These are phyloP conservation scores for Sabatieria punctata DNA, from an alignment of 2,888 invertebrate species.

Conservation along the genomic window DNA sequence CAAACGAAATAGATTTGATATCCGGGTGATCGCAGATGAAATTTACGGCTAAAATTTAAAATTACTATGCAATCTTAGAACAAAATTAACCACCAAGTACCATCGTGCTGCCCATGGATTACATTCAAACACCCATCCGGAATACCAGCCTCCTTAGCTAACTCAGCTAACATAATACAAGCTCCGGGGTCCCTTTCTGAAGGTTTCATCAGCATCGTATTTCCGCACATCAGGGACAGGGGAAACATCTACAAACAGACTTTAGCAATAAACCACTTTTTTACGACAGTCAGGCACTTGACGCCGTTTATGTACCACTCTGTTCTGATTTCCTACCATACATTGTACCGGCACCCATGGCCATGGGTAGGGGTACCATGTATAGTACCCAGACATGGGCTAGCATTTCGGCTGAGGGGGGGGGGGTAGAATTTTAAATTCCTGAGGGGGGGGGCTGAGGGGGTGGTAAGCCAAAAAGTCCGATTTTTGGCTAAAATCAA, in stretches of 20 bases:
- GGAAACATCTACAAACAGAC: slow-evolving; percentile 42
- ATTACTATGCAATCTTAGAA: background rate
- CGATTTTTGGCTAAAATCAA: too few relatives aligned
- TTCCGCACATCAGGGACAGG: slow-evolving; percentile 61
- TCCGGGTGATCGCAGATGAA: slow-evolving; percentile 92
- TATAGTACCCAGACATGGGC: too few relatives aligned
- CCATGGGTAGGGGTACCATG: too few relatives aligned
- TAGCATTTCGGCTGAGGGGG: too few relatives aligned
- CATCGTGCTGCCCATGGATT: slow-evolving; percentile 79
- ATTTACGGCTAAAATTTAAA: slow-evolving; percentile 51
- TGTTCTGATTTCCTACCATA: too few relatives aligned
- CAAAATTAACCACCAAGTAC: too few relatives aligned
- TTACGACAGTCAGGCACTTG: too few relatives aligned
- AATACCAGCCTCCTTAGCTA: slow-evolving; percentile 79
- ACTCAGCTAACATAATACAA: slow-evolving; percentile 78
- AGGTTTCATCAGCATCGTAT: slow-evolving; percentile 81
- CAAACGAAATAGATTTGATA: slow-evolving; percentile 91
- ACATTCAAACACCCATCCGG: slow-evolving; percentile 88
- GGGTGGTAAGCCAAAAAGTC: too few relatives aligned
- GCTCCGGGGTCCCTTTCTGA: slow-evolving; percentile 96
- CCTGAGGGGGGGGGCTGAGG: too few relatives aligned
- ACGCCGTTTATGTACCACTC: too few relatives aligned
- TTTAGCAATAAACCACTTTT: background rate
- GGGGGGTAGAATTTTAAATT: too few relatives aligned
- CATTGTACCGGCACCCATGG: too few relatives aligned